Percentiles rank a stretch among this genome's conserved stretches.
Conservation (phyloP, 1,140 invertebrate genomes). For the Camponotus pennsylvanicus region DNA sequence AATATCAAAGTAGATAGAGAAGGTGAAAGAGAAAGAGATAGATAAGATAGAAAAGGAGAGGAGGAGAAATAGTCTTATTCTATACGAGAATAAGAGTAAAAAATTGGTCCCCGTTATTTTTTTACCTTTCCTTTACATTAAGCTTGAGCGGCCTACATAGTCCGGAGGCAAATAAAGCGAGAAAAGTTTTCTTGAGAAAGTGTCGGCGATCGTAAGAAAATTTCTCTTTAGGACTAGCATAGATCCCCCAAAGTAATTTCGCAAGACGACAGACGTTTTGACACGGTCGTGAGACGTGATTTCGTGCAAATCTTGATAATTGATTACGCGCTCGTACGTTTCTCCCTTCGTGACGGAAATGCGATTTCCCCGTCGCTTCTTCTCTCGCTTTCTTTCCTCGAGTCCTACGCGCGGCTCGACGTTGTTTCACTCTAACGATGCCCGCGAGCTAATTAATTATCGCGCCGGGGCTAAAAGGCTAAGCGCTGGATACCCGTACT, state of each 20-base stretch:
- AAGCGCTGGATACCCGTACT: slow-evolving; percentile 84
- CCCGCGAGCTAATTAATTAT: slow-evolving; percentile 79
- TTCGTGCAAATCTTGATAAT: slow-evolving; percentile 39
- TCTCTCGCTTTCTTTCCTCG: slow-evolving; percentile 23
- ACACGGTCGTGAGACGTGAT: slow-evolving; percentile 25
- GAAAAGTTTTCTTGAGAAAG: slow-evolving; percentile 43
- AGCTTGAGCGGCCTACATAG: slow-evolving; percentile 53
- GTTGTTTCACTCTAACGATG: slow-evolving; percentile 69
- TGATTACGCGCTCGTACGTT: slow-evolving; percentile 43
- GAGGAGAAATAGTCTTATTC: slow-evolving; percentile 8
- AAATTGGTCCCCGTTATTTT: slow-evolving; percentile 81
- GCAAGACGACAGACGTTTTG: slow-evolving; percentile 36
- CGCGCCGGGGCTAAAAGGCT: slow-evolving; percentile 80
- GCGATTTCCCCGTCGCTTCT: slow-evolving; percentile 34
- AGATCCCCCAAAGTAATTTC: slow-evolving; percentile 41
- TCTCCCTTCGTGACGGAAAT: slow-evolving; percentile 37
- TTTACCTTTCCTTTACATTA: slow-evolving; percentile 68
- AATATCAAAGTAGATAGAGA: slow-evolving; percentile 56
- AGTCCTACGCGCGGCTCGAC: slow-evolving; percentile 53
- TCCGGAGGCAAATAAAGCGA: slow-evolving; percentile 59
- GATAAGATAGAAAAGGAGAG: slow-evolving; percentile 26
- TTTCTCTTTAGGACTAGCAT: slow-evolving; percentile 30
- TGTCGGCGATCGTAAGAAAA: slow-evolving; percentile 50
- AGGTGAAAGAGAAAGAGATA: slow-evolving; percentile 40
- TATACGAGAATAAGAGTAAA: slow-evolving; percentile 72